Evolutionary conservation across 2,888 invertebrate species (phyloP).

Genomic region (Apamea sordens): DNA sequence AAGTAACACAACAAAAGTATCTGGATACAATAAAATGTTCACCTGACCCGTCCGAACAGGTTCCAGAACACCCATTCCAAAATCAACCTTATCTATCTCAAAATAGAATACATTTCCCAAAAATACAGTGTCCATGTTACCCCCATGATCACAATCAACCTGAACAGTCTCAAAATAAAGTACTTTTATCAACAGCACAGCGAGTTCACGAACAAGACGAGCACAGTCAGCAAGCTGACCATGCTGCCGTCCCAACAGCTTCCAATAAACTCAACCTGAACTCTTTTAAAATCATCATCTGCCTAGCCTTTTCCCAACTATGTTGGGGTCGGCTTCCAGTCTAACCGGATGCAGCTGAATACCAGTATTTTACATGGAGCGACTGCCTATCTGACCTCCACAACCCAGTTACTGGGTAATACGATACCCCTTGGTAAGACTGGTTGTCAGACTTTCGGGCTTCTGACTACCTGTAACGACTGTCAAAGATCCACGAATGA

Average conservation of each 20-base stretch:
- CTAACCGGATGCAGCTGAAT: too few relatives aligned
- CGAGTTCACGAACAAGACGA: conserved; percentile 92
- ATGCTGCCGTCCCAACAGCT: conserved; percentile 91
- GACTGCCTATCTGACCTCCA: too few relatives aligned
- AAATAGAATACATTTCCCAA: conserved; percentile 51
- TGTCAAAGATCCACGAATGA: too few relatives aligned
- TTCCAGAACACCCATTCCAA: not conserved
- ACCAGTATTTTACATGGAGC: too few relatives aligned
- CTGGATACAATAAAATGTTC: not conserved
- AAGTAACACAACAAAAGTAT: not conserved
- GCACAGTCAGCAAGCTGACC: conserved; percentile 93
- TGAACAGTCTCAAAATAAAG: not conserved
- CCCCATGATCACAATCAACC: conserved; percentile 10
- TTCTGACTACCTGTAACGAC: too few relatives aligned
- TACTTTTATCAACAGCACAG: conserved; percentile 87
- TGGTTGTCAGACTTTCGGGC: too few relatives aligned
- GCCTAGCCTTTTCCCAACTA: too few relatives aligned
- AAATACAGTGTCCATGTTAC: conserved; percentile 86
- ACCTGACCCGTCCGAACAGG: not conserved
- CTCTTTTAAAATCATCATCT: not conserved
- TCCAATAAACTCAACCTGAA: too few relatives aligned
- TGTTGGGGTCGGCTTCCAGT: too few relatives aligned
- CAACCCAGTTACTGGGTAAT: too few relatives aligned
- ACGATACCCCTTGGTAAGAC: too few relatives aligned
- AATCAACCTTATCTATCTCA: not conserved